A percentile compares a stretch with the other conserved stretches of the same genome.
These are phyloP conservation scores for Platygyra sinensis DNA, from an alignment of 64 coral and sea anemone species.

Conservation along the genomic window DNA sequence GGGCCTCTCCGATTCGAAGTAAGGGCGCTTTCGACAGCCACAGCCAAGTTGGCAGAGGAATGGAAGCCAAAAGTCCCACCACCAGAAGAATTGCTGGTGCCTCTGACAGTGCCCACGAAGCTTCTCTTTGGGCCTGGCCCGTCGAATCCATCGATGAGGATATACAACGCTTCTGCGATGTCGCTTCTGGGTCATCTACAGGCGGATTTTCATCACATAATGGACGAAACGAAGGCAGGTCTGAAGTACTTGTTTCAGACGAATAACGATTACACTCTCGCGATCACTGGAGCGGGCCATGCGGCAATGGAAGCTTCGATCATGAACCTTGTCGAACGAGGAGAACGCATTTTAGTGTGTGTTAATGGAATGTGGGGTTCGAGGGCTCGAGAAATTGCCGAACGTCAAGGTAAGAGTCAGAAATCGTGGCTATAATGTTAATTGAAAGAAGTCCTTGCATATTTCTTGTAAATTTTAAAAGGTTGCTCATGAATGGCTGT, in stretches of 20 bases:
- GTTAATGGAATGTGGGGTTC: not conserved
- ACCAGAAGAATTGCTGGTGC: slow-evolving; percentile 66
- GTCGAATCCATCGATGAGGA: slow-evolving; percentile 80
- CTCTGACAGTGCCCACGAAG: slow-evolving; percentile 80
- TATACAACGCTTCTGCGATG: slow-evolving; percentile 80
- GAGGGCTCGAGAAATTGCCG: slow-evolving; percentile 77
- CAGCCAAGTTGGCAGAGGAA: slow-evolving; percentile 13
- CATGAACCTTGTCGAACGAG: too few species aligned
- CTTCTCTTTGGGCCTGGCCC: slow-evolving; percentile 88
- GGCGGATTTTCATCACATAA: slow-evolving; percentile 65
- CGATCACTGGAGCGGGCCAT: slow-evolving; percentile 83
- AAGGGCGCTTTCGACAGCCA: slow-evolving; percentile 3
- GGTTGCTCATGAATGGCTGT: too few species aligned
- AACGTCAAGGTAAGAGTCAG: slow-evolving; percentile 71
- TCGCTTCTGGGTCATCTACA: slow-evolving; percentile 92
- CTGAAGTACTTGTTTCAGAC: slow-evolving; percentile 94
- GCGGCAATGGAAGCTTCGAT: slow-evolving; percentile 72
- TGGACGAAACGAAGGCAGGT: slow-evolving; percentile 93
- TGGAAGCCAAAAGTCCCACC: slow-evolving; percentile 43
- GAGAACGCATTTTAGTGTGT: too few species aligned
- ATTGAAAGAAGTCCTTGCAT: too few species aligned
- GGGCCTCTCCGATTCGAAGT: slow-evolving; percentile 7
- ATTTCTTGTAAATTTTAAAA: too few species aligned
- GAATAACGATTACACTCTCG: slow-evolving; percentile 79
- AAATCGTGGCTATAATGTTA: too few species aligned